Percentiles rank a stretch among this genome's conserved stretches.
These are phyloP conservation scores for Drosophila trichaetosa DNA, from an alignment of 2,888 invertebrate genomes.

Conservation along the genomic window DNA sequence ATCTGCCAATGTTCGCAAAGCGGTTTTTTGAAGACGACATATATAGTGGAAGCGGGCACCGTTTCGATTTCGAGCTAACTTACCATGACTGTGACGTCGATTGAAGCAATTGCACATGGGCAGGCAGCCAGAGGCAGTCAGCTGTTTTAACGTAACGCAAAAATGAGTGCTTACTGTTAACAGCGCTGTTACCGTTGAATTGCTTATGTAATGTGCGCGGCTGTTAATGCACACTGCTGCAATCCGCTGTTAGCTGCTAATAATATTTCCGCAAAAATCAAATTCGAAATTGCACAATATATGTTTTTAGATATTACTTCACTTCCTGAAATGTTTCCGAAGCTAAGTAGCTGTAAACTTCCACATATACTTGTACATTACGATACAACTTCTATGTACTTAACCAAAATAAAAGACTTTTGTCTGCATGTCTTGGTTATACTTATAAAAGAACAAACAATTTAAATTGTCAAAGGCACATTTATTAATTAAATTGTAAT, in stretches of 20 bases:
- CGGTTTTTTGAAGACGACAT: conserved; percentile 58
- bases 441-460: background rate
- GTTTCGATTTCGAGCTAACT: conserved; percentile 45
- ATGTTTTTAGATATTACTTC: conserved; percentile 48
- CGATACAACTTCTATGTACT: background rate
- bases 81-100: conserved; percentile 45
- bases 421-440: background rate
- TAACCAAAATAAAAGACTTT: background rate
- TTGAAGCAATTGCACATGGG: conserved; percentile 56
- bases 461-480: conserved; percentile 43
- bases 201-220: conserved; percentile 26
- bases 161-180: conserved; percentile 15
- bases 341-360: background rate
- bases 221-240: conserved; percentile 48
- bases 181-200: conserved; percentile 35
- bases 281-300: conserved; percentile 45
- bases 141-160: conserved; percentile 48
- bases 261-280: conserved; percentile 25
- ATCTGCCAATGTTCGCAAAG: conserved; percentile 55
- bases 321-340: conserved; percentile 10
- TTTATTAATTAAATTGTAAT: conserved; percentile 51
- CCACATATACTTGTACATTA: background rate
- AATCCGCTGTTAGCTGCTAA: conserved; percentile 14
- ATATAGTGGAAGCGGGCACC: conserved; percentile 51
- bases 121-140: conserved; percentile 48